These are phyloP conservation scores for Lacanobia wlatinum DNA, from an alignment of 2,888 invertebrate genomes.

Conservation along the genomic window DNA sequence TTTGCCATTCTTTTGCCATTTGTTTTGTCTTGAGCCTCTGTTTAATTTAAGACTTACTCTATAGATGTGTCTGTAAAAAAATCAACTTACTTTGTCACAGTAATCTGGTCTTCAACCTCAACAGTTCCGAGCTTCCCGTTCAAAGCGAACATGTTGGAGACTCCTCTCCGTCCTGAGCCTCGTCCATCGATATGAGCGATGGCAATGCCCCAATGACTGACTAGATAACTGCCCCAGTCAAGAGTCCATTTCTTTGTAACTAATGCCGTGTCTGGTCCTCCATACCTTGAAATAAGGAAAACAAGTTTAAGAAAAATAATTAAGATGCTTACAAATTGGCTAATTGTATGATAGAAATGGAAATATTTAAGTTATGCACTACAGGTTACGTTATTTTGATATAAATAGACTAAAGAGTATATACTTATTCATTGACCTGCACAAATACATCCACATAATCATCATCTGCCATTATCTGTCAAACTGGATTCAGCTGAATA, in stretches of 20 bases:
- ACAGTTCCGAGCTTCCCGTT: constrained; percentile 96
- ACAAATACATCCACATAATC: too few relatives aligned
- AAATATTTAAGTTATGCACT: not conserved
- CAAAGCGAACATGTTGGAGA: constrained; percentile 94
- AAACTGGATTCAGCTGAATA: too few relatives aligned
- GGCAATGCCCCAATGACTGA: constrained; percentile 95
- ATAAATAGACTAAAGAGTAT: not conserved
- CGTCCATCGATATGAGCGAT: constrained; percentile 97
- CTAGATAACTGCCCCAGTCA: constrained; percentile 97
- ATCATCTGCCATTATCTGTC: too few relatives aligned
- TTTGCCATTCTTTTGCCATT: too few relatives aligned
- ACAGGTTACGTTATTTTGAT: not conserved
- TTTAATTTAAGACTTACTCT: not conserved
- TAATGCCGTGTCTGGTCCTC: constrained; percentile 96
- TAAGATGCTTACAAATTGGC: not conserved
- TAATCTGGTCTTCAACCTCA: constrained; percentile 97
- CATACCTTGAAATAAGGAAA: constrained; percentile 92
- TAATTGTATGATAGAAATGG: not conserved
- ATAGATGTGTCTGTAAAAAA: not conserved
- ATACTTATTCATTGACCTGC: too few relatives aligned
- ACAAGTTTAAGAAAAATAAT: not conserved
- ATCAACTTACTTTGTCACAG: constrained; percentile 92
- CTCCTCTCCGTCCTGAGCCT: constrained; percentile 96
- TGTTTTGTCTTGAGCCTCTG: too few relatives aligned
- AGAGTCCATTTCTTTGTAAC: constrained; percentile 95